Evolutionary conservation across 2,113 vertebrate species (phyloP), one percentile per base, ranked within the genome.

Genomic region (Saccopteryx leptura): DNA sequence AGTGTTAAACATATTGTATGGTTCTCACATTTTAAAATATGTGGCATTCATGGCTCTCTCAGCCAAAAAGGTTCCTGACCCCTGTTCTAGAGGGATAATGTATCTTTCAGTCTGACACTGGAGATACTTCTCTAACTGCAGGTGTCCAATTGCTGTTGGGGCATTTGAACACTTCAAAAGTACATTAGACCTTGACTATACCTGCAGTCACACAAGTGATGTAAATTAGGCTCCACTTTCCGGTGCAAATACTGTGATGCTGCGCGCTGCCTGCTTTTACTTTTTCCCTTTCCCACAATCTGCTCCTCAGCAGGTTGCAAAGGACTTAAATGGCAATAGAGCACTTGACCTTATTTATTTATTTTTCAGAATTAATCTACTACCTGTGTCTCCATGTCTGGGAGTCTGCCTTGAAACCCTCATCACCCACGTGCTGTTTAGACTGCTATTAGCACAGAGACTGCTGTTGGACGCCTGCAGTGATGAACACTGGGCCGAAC

Each of bases 161-260:
- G 80, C 82, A 76, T 93, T 81, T 92, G 97, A 97, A 78, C 91
- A 96, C 46, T 98, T 97, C 84, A 89, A 97, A 97, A 91, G 84
- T 19, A 76, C 17, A 79, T 92, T 94, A 93, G 97, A 97, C 95
- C 90, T 97, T 72, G 90, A 82, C 9, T 96, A 95, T 93, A 97
- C 91, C 94, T 98, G 92, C 46, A 94, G 68, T 17, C 84, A 66
- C 65, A 60, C 0, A 7, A 96, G n/a, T 75, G 90, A 46, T 97
- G 78, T 33, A 97, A 96, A 97, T 97, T 39, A 91, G 46, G n/a
- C 9, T 89, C 46, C 90, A 18, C 11, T 97, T 96, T 93, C 74
- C 71, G 79, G 79, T 94, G 91, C 9, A 95, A 96, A 90, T 63
- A 17, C 46, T 6, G 11, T 78, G 39, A 86, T 88, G 28, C 79